Conservation (phyloP, 2,888 invertebrate genomes). For the Chymomyza amoena region DNA sequence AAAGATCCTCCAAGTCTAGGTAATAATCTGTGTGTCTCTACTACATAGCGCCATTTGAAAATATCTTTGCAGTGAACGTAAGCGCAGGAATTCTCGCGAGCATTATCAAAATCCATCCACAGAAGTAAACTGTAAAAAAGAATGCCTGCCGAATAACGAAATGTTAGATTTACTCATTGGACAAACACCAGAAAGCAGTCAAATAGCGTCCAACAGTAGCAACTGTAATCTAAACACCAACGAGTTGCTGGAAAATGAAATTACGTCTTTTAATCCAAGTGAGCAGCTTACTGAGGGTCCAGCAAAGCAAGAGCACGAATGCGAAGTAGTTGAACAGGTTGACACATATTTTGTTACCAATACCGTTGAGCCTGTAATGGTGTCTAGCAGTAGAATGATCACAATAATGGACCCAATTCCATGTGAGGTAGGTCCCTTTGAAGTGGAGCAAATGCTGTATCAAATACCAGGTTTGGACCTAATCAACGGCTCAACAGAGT, state of each 20-base stretch:
- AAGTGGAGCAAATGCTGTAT: neutral
- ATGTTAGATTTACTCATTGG: conserved; percentile 6
- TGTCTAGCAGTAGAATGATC: neutral
- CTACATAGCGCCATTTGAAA: neutral
- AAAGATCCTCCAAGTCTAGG: neutral
- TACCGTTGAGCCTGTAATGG: neutral
- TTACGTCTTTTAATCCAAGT: neutral
- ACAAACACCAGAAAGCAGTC: conserved; percentile 3
- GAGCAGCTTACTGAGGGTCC: neutral
- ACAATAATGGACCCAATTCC: conserved; percentile 6
- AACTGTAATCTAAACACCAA: neutral
- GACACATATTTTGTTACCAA: conserved; percentile 21
- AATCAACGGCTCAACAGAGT: neutral
- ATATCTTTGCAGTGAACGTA: neutral
- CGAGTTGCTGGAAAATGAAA: conserved; percentile 6
- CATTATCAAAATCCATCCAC: conserved; percentile 5
- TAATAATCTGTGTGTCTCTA: neutral
- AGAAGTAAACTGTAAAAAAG: neutral
- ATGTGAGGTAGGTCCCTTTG: neutral
- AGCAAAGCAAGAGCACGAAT: neutral
- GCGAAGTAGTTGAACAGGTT: neutral
- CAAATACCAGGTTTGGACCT: conserved; percentile 32
- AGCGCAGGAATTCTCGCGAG: conserved; percentile 2
- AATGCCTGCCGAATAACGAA: neutral
- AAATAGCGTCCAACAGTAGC: neutral